Percentiles rank a stretch among this genome's conserved stretches.
phyloP scores from a whole-genome alignment of 1,140 invertebrate genomes.

The Drosophila kanapiae region DNA sequence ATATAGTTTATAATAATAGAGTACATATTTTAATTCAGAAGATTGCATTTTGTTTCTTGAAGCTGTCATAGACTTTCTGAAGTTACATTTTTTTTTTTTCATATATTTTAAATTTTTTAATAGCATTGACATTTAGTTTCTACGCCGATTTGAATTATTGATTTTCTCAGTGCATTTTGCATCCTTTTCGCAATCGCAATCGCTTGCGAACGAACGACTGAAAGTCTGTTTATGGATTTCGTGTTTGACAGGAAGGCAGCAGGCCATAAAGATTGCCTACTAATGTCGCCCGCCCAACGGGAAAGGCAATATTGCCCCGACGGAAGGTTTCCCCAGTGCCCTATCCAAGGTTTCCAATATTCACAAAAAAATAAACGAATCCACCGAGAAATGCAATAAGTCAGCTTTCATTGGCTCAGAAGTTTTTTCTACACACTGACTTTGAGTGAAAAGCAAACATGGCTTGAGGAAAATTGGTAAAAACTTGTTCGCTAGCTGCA shows the following conservation, averaged over 20 bases:
- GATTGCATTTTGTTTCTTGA: too few species aligned
- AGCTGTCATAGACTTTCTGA: too few species aligned
- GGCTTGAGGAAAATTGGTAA: neutral
- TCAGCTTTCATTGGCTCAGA: constrained; percentile 30
- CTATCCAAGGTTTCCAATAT: constrained; percentile 31
- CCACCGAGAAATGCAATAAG: constrained; percentile 25
- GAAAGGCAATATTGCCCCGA: constrained; percentile 46
- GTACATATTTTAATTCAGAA: too few species aligned
- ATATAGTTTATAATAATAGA: too few species aligned
- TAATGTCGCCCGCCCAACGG: constrained; percentile 55
- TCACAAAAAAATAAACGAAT: neutral
- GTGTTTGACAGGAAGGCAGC: constrained; percentile 75
- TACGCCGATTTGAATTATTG: too few species aligned
- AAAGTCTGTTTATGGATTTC: constrained; percentile 74
- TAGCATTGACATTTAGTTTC: too few species aligned
- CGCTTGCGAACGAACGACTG: constrained; percentile 26
- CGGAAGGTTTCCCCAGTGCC: neutral
- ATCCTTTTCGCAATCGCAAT: constrained; percentile 58
- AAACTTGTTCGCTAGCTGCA: neutral
- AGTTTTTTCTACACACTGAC: constrained; percentile 7
- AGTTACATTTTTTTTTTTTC: too few species aligned
- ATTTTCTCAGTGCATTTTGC: constrained; percentile 13
- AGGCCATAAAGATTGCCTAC: constrained; percentile 75
- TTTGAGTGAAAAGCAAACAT: constrained; percentile 33
- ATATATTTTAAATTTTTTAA: too few species aligned